Evolutionary conservation across 2,888 invertebrate species (phyloP), one percentile per base, ranked within the genome.

Genomic region (Laothoe populi): DNA sequence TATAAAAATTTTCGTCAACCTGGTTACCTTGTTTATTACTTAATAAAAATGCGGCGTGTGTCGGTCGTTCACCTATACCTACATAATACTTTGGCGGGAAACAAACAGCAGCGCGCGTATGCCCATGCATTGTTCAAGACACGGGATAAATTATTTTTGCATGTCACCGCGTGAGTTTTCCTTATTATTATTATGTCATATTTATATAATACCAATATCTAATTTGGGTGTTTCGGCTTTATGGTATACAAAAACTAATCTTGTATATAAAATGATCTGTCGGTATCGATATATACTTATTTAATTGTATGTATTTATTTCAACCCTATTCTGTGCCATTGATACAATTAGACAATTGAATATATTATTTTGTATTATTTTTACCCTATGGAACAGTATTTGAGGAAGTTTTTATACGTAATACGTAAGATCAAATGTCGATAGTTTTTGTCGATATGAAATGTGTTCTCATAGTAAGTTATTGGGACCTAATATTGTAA

Each of bases 401-500:
- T 16, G 53, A 35, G 1, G 16, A 16, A 10, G 31, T 35, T 19
- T 19, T 4, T 11, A 31, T 31, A 53, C 35, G 1, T 26, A 19
- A 45, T 58, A 58, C 42, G 44, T 65, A 67, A 62, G 64, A 64
- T 67, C 66, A 11, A 24, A 60, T 59, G 44, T 45, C 45, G 59
- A 59, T 45, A 45, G 31, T 45, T 53, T 53, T 53, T 53, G 35
- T 59, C 44, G 59, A 59, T 59, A 45, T 31, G n/a, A 45, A 44
- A 70, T 60, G 62, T 66, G 65, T 68, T 69, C 66, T 70, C 57
- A 64, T 58, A 57, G 53, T 66, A 68, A 63, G 62, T 66, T 65
- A 63, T 65, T 65, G 77, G 77, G 76, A 74, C 77, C 77, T 69
- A 69, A 64, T 65, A 63, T 63, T 66, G 53, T 53, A 53, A 66